A percentile compares a stretch with the other conserved stretches of the same genome.
These are phyloP conservation scores for Australoheros scitulus DNA, from an alignment of 2,113 vertebrate species.

Conservation along the genomic window DNA sequence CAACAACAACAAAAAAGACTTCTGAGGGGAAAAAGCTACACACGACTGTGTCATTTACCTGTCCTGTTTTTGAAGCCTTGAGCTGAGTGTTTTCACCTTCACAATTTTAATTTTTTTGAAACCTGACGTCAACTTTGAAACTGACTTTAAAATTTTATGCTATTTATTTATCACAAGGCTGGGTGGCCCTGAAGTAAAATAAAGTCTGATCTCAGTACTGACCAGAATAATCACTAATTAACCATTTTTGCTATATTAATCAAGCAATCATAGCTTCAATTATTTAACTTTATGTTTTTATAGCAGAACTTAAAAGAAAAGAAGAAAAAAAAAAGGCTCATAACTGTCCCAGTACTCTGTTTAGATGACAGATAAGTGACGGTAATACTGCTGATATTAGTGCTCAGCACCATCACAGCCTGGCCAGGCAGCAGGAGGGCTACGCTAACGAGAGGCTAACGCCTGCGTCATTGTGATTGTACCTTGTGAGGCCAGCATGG, in stretches of 20 bases:
- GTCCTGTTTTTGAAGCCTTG: neutral
- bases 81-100: accelerated
- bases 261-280: neutral
- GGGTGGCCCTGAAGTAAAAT: no score
- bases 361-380: neutral
- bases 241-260: no score
- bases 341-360: neutral
- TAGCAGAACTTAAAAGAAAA: neutral
- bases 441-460: neutral
- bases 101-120: neutral
- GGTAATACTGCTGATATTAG: neutral
- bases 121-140: neutral
- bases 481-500: slow-evolving; percentile 99
- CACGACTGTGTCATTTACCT: neutral
- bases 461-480: neutral
- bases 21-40: no score
- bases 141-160: no score
- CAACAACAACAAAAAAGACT: no score
- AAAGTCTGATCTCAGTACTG: no score
- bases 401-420: neutral
- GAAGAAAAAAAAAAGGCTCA: neutral
- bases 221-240: no score
- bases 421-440: neutral
- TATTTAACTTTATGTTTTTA: accelerated
- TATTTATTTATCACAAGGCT: no score